A percentile compares a stretch with the other conserved stretches of the same genome.
phyloP scores from a whole-genome alignment of 1,140 invertebrate genomes.

The Formica selysi region DNA sequence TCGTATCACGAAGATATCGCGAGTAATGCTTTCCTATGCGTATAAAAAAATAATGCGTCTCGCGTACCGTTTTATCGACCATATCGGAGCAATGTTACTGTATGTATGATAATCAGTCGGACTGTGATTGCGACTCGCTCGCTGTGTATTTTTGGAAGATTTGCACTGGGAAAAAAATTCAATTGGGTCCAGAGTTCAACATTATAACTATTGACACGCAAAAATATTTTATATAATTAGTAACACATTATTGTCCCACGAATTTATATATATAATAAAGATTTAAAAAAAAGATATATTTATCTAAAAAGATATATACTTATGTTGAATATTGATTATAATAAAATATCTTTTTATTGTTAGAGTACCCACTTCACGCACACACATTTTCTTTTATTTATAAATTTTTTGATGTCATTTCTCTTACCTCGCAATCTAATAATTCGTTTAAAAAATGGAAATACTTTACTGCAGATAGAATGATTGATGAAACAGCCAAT shows the following conservation, averaged over 20 bases:
- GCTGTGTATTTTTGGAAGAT: conserved; percentile 43
- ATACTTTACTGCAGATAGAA: not conserved
- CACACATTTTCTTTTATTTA: not conserved
- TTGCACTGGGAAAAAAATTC: not conserved
- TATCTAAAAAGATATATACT: not conserved
- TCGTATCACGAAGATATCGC: conserved; percentile 36
- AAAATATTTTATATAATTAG: not conserved
- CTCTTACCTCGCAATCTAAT: not conserved
- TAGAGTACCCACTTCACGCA: not conserved
- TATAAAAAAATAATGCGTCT: conserved; percentile 19
- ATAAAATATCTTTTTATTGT: not conserved
- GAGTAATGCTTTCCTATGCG: conserved; percentile 4
- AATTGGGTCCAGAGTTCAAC: conserved; percentile 19
- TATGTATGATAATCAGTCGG: conserved; percentile 2
- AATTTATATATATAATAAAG: not conserved
- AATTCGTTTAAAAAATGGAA: not conserved
- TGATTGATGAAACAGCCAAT: conserved; percentile 1
- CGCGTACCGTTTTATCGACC: conserved; percentile 38
- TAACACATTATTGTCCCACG: not conserved
- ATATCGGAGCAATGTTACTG: not conserved
- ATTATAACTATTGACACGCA: not conserved
- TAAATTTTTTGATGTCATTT: not conserved
- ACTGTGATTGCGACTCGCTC: conserved; percentile 32
- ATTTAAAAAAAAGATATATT: too few relatives aligned
- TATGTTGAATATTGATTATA: conserved; percentile 3